Evolutionary conservation across 2,113 vertebrate species (phyloP).

Genomic region (Tachysurus fulvidraco): DNA sequence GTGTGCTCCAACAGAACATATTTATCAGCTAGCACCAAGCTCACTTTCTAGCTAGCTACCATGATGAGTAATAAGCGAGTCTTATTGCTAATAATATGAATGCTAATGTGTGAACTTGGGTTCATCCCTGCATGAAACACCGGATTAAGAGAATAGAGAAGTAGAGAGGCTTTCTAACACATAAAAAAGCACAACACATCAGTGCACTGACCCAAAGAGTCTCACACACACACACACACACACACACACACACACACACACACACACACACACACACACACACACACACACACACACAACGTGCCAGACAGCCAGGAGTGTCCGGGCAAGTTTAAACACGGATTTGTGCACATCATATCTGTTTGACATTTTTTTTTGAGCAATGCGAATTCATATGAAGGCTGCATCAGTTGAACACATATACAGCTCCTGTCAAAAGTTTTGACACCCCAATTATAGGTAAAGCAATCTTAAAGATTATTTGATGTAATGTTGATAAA

Average conservation of each 20-base stretch:
- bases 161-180: background rate
- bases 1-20: background rate
- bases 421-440: background rate
- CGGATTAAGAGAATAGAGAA: background rate
- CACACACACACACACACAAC: background rate
- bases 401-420: background rate
- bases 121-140: background rate
- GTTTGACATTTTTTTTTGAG: background rate
- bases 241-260: slow-evolving; percentile 1
- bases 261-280: slow-evolving; percentile 19
- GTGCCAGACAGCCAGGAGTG: background rate
- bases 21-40: background rate
- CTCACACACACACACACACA: slow-evolving; percentile 17
- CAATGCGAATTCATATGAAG: background rate
- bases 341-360: slow-evolving; percentile 4
- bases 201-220: slow-evolving; percentile 30
- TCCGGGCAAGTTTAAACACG: background rate
- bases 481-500: background rate
- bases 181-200: slow-evolving; percentile 12
- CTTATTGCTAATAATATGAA: background rate
- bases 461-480: background rate
- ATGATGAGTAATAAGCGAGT: background rate
- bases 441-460: background rate
- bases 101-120: background rate
- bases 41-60: background rate